Evolutionary conservation across 2,113 vertebrate genomes (phyloP).

Genomic region (Arizona elegans): DNA sequence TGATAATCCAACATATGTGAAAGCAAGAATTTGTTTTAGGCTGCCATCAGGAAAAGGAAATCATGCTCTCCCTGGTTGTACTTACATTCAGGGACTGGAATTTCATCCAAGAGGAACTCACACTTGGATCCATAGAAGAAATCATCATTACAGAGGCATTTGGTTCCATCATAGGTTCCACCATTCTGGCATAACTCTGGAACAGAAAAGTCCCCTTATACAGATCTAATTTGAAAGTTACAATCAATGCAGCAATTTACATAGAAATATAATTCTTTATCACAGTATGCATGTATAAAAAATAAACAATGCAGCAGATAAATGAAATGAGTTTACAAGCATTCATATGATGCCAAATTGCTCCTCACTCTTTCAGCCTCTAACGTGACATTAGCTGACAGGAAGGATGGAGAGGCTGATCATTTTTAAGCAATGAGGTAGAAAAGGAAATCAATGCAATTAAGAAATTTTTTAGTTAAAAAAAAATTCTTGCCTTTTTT

Average conservation of each 20-base stretch:
- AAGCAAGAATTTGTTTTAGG: background rate
- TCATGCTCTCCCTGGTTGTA: background rate
- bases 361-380: background rate
- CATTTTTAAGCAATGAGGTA: background rate
- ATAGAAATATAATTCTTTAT: background rate
- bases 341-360: background rate
- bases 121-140: background rate
- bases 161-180: background rate
- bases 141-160: background rate
- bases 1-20: background rate
- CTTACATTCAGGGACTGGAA: background rate
- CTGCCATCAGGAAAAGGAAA: background rate
- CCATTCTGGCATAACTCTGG: background rate
- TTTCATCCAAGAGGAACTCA: background rate
- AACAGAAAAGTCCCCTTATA: background rate
- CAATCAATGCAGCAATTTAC: background rate
- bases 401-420: background rate
- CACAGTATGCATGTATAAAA: background rate
- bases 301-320: background rate
- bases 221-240: background rate
- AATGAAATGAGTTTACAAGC: background rate
- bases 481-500: too few relatives aligned
- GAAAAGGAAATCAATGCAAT: background rate
- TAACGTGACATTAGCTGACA: background rate
- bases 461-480: background rate